Conservation (phyloP, 2,888 invertebrate species). For the Rhagonycha lutea region DNA sequence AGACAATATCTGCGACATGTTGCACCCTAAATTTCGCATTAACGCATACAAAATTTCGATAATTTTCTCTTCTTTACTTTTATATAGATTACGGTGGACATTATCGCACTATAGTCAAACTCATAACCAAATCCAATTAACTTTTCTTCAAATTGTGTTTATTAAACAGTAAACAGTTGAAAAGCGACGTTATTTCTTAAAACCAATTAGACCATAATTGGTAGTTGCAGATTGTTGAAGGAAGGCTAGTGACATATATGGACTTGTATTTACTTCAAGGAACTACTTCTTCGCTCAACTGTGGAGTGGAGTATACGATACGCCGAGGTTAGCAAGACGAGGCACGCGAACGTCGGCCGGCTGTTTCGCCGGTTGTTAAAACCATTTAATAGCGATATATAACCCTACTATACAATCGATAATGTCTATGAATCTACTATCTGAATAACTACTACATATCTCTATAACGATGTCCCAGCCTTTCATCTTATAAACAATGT, state of each 20-base stretch:
- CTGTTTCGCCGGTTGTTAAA: constrained; percentile 3
- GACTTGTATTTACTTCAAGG: constrained; percentile 56
- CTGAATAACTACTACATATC: constrained; percentile 42
- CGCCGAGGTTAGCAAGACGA: constrained; percentile 36
- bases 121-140: constrained; percentile 20
- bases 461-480: constrained; percentile 19
- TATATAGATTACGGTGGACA: background rate
- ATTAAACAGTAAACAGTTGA: constrained; percentile 52
- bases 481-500: background rate
- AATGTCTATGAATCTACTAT: constrained; percentile 43
- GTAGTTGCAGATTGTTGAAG: constrained; percentile 55
- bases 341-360: constrained; percentile 29
- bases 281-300: constrained; percentile 47
- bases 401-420: constrained; percentile 42
- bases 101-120: background rate
- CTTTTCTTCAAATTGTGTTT: constrained; percentile 46
- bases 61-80: background rate
- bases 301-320: constrained; percentile 52
- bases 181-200: constrained; percentile 56
- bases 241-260: constrained; percentile 55
- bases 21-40: constrained; percentile 20
- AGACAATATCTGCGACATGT: constrained; percentile 27
- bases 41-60: constrained; percentile 19
- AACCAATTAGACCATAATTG: constrained; percentile 58
- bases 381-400: constrained; percentile 34